Base-by-base conservation (phyloP, 1,140 invertebrate genomes). In the Pseudomyrmex cubaensis region DNA sequence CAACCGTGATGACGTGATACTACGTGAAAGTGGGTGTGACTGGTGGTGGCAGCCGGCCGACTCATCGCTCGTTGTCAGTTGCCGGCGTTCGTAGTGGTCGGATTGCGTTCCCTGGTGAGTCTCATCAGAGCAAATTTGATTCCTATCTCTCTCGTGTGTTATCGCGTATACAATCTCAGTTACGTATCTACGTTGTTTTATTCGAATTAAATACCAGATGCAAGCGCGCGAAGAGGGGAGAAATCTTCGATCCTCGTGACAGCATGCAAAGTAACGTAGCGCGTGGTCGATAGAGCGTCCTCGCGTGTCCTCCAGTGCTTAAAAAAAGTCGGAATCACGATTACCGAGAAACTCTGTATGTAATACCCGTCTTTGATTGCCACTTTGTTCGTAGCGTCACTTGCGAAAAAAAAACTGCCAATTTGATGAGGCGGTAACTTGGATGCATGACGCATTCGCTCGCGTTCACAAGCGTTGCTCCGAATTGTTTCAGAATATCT, bases 21-120 rank as follows among this genome's bases (percentile, higher is more conserved):
- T 35, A 13, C 54, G 64, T 63, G 87, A 87, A 87, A 88, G 86
- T 88, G 87, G 87, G 85, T 88, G 87, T 87, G 87, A 15, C 85
- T 44, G 56, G 56, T 12, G 25, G 25, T 25, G 56, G 25, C 44
- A 54, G 59, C 57, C 35, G 35, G 35, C 5, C 35, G 35, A 35
- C 35, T 87, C 67, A 54, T 20, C 52, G 13, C 63, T 66, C 7
- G 35, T 35, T 35, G 35, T 22, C 13, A 61, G 8, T 57, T 5
- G 2, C 70, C 69, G 74, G 56, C 61, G 20, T 25, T 83, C 67
- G 25, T 35, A 54, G 44, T 13, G 3, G 3, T 54, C 52, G 13
- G 50, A 22, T 48, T 3, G 20, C 9, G 8, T 63, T 57, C 54
- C 17, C 35, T 7, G 35, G 35, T 35, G 35, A 35, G 35, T 35